phyloP scores from a whole-genome alignment of 2,797 vertebrate species.

The Girardinus metallicus region DNA sequence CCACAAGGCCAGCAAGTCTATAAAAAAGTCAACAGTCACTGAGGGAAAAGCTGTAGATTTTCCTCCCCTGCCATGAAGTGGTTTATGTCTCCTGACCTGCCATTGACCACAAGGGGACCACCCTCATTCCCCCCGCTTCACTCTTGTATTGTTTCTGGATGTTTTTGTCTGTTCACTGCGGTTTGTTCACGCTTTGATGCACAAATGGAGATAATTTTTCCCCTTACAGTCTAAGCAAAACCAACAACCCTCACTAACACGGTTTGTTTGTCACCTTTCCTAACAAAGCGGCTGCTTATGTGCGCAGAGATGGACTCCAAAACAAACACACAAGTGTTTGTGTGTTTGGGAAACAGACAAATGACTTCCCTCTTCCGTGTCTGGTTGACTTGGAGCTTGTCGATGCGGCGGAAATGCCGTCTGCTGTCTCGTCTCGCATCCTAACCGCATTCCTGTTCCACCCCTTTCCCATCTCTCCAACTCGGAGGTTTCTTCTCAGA shows the following conservation, averaged over 20 bases:
- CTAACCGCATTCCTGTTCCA: conserved; percentile 67
- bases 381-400: conserved; percentile 50
- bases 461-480: conserved; percentile 34
- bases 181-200: conserved; percentile 28
- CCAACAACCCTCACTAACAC: conserved; percentile 3
- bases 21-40: conserved; percentile 62
- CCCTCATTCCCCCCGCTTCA: background rate
- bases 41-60: conserved; percentile 65
- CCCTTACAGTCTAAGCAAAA: conserved; percentile 7
- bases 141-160: conserved; percentile 39
- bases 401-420: conserved; percentile 72
- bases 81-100: conserved; percentile 74
- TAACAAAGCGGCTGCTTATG: conserved; percentile 28
- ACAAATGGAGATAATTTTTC: conserved; percentile 9
- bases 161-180: conserved; percentile 32
- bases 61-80: conserved; percentile 66
- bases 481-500: conserved; percentile 41
- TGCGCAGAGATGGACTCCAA: conserved; percentile 28
- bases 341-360: conserved; percentile 13
- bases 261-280: conserved; percentile 14
- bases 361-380: conserved; percentile 32
- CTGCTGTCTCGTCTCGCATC: conserved; percentile 73
- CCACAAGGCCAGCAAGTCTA: conserved; percentile 45
- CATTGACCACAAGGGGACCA: conserved; percentile 61
- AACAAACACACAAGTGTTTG: conserved; percentile 32